These are phyloP conservation scores for Serrognathus titanus DNA, from an alignment of 2,888 invertebrate genomes.

Conservation along the genomic window DNA sequence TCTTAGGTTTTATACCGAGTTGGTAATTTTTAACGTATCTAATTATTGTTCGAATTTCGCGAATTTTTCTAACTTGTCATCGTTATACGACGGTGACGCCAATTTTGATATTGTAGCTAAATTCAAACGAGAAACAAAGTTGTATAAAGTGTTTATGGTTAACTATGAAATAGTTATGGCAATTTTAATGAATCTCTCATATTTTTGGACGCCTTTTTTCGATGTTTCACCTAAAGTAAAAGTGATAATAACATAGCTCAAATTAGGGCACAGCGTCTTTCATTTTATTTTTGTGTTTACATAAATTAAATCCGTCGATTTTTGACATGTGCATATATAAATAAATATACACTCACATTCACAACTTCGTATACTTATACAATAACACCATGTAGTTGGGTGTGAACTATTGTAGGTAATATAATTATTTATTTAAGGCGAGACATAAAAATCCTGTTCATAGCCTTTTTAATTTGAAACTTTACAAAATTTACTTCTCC, in stretches of 20 bases:
- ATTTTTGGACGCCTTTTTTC: conserved; percentile 16
- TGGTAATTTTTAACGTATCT: neutral
- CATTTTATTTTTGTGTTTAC: neutral
- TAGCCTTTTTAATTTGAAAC: no score
- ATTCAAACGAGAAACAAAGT: no score
- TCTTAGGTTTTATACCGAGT: neutral
- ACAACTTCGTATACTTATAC: no score
- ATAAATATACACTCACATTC: no score
- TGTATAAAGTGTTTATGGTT: no score
- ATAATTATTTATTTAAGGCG: no score
- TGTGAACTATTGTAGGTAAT: no score
- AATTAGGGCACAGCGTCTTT: neutral
- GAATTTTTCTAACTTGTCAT: neutral
- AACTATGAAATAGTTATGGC: neutral
- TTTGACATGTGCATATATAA: neutral
- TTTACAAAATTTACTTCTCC: no score
- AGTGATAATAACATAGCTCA: conserved; percentile 12
- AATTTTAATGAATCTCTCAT: conserved; percentile 15
- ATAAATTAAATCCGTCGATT: neutral
- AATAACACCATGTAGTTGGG: no score
- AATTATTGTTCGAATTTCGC: neutral
- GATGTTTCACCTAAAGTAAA: conserved; percentile 8
- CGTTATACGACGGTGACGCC: neutral
- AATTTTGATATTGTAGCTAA: neutral
- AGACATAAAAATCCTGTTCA: no score